Evolutionary conservation across 2,113 vertebrate genomes (phyloP).

Genomic region (Litocranius walleri): DNA sequence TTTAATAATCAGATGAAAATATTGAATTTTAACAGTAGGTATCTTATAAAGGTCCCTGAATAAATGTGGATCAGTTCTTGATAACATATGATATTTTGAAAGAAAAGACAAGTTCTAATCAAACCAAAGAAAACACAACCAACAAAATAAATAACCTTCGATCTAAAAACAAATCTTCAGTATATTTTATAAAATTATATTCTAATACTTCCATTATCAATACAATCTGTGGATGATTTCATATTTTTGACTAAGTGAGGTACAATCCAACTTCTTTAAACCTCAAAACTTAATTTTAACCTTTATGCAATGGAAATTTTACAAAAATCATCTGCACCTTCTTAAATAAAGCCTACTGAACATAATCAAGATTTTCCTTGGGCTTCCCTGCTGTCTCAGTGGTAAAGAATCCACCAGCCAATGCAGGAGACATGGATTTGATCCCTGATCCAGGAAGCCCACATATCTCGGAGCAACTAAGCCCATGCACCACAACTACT

Average conservation of each 20-base stretch:
- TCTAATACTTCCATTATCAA: not conserved
- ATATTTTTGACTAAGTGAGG: not conserved
- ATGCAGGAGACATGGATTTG: not conserved
- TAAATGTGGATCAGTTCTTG: not conserved
- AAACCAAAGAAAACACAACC: not conserved
- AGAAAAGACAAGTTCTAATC: not conserved
- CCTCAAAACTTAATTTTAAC: conserved; percentile 13
- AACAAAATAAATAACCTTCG: not conserved
- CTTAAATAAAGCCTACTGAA: not conserved
- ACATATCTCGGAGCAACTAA: not conserved
- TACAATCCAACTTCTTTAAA: not conserved
- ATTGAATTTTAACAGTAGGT: not conserved
- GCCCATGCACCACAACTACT: not conserved
- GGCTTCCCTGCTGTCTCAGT: not conserved
- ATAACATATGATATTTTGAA: not conserved
- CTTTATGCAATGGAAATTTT: not conserved
- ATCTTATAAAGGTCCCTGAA: not conserved
- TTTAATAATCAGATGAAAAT: not conserved
- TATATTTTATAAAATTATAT: not conserved
- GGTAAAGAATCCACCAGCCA: not conserved
- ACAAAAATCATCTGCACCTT: not conserved
- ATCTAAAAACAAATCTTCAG: not conserved
- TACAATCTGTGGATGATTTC: not conserved
- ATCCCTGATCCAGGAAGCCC: not conserved
- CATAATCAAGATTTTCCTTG: not conserved